Conservation (phyloP, 2,113 vertebrate genomes). For the Sinocyclocheilus rhinocerous region DNA sequence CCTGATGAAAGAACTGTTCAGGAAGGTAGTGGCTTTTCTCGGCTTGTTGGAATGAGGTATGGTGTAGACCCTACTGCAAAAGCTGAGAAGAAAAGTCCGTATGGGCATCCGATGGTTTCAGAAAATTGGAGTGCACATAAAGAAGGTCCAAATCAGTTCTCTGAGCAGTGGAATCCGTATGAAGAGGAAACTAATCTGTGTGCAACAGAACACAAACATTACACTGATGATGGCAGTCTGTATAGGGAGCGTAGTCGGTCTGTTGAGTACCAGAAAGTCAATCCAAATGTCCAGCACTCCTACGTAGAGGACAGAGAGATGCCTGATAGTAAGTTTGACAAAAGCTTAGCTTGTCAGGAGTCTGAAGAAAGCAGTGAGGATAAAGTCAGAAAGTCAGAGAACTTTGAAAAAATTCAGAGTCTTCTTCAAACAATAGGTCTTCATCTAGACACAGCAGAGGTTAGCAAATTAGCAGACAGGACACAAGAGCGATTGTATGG, state of each 20-base stretch:
- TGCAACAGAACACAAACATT: not conserved
- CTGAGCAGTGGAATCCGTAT: not conserved
- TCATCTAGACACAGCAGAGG: conserved; percentile 87
- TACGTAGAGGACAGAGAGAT: conserved; percentile 55
- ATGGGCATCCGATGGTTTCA: conserved; percentile 71
- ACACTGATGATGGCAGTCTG: not conserved
- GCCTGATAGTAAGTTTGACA: not conserved
- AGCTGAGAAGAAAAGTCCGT: conserved; percentile 48
- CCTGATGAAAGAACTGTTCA: conserved; percentile 87
- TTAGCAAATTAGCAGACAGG: conserved; percentile 85
- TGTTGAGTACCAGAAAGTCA: not conserved
- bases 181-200: not conserved
- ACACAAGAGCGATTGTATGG: conserved; percentile 87
- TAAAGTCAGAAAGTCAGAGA: conserved; percentile 67
- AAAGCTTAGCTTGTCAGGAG: conserved; percentile 10
- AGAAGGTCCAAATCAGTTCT: not conserved
- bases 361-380: conserved; percentile 48
- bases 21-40: conserved; percentile 85
- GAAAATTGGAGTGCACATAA: not conserved
- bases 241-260: conserved; percentile 10
- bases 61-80: conserved; percentile 74
- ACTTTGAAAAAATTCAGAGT: conserved; percentile 90
- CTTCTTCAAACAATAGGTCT: conserved; percentile 93
- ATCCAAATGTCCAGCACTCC: not conserved
- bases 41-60: conserved; percentile 80